Evolutionary conservation across 2,797 vertebrate species (phyloP).

Genomic region (Phoxinus dragarum): DNA sequence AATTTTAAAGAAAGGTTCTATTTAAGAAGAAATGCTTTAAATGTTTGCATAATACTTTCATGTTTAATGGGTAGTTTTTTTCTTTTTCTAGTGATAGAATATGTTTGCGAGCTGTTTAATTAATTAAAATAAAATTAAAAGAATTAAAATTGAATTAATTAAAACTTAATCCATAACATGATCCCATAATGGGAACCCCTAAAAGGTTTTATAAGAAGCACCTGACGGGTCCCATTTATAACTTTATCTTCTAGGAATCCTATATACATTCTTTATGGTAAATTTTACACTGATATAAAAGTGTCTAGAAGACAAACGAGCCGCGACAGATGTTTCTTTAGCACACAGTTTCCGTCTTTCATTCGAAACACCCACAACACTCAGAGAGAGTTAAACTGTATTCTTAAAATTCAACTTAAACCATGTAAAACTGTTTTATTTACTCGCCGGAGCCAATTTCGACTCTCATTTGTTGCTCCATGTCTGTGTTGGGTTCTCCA

Average conservation of each 20-base stretch:
- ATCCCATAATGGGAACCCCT: neutral
- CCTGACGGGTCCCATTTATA: neutral
- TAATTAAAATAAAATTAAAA: neutral
- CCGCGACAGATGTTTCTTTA: neutral
- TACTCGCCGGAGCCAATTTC: constrained; percentile 22
- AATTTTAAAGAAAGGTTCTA: neutral
- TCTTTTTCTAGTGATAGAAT: neutral
- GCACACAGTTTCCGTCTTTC: neutral
- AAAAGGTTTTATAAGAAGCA: neutral
- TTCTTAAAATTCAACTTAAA: constrained; percentile 24
- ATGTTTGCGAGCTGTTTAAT: neutral
- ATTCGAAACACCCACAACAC: neutral
- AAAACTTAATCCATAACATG: neutral
- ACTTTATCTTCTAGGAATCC: neutral
- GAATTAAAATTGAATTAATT: neutral
- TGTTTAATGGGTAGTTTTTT: neutral
- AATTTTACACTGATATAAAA: neutral
- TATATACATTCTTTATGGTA: neutral
- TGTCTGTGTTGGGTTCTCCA: constrained; percentile 3
- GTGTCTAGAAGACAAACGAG: neutral
- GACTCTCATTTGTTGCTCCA: constrained; percentile 9
- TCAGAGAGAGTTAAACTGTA: neutral
- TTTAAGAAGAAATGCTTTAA: neutral
- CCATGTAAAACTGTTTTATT: constrained; percentile 11
- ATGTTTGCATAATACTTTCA: neutral